Percentiles rank a stretch among this genome's conserved stretches.
These are phyloP conservation scores for Pristionchus exspectatus DNA, from an alignment of 2,888 invertebrate genomes.

Conservation along the genomic window DNA sequence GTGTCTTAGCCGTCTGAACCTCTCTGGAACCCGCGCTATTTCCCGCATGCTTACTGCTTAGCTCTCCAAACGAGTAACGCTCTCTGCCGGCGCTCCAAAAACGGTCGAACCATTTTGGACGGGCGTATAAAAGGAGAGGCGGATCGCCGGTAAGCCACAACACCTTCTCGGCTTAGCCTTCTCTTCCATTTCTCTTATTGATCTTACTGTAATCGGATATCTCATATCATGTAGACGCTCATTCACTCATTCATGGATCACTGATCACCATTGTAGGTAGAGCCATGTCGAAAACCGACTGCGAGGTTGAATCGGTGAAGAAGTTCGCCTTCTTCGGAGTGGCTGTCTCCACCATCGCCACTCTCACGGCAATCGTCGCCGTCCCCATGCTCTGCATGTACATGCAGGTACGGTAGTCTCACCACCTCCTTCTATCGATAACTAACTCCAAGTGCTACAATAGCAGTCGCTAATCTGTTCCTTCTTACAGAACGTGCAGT, in stretches of 20 bases:
- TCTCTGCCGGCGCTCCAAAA: slow-evolving; percentile 34
- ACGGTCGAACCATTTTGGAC: slow-evolving; percentile 38
- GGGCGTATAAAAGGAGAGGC: background rate
- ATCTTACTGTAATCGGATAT: too few relatives aligned
- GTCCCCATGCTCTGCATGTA: slow-evolving; percentile 77
- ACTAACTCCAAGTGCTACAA: background rate
- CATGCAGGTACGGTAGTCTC: slow-evolving; percentile 66
- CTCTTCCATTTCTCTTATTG: background rate
- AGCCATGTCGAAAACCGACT: slow-evolving; percentile 45
- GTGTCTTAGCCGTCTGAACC: background rate
- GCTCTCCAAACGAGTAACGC: slow-evolving; percentile 21
- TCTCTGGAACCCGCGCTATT: background rate
- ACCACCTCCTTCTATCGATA: background rate
- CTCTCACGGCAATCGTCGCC: slow-evolving; percentile 75
- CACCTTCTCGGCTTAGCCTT: slow-evolving; percentile 26
- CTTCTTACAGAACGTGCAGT: slow-evolving; percentile 72
- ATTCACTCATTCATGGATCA: too few relatives aligned
- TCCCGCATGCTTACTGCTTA: slow-evolving; percentile 36
- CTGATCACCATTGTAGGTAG: background rate
- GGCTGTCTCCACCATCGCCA: slow-evolving; percentile 72
- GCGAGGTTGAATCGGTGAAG: slow-evolving; percentile 56
- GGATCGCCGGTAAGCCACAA: background rate
- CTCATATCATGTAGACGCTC: too few relatives aligned
- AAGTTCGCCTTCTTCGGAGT: slow-evolving; percentile 68
- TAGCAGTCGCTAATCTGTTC: background rate